Conservation (phyloP, 2,113 vertebrate genomes). For the Phasianus colchicus region DNA sequence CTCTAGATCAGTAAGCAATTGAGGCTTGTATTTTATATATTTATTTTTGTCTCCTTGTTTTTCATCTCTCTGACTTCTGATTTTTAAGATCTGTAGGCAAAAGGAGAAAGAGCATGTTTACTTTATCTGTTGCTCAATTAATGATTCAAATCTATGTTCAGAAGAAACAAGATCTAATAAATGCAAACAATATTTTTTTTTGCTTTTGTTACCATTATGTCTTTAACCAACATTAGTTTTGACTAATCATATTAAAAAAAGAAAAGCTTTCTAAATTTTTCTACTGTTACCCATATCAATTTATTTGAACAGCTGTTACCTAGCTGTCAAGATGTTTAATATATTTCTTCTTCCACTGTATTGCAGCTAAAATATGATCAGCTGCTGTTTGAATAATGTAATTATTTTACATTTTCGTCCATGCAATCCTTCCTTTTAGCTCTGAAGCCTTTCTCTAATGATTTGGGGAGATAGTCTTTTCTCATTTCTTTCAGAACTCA, state of each 20-base stretch:
- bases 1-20: constrained; percentile 52
- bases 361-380: constrained; percentile 46
- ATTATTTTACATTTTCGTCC: constrained; percentile 54
- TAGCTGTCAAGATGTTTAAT: constrained; percentile 28
- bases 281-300: not conserved
- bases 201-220: not conserved
- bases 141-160: not conserved
- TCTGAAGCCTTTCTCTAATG: constrained; percentile 35
- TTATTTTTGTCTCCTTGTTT: constrained; percentile 34
- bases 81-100: constrained; percentile 11
- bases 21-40: constrained; percentile 9
- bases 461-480: constrained; percentile 43
- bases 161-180: constrained; percentile 46
- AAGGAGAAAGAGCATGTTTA: not conserved
- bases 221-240: constrained; percentile 3
- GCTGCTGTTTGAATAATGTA: constrained; percentile 32
- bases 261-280: not conserved
- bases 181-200: not conserved
- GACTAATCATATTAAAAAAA: not conserved
- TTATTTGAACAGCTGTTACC: constrained; percentile 26
- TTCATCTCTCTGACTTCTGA: constrained; percentile 33
- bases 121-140: constrained; percentile 3
- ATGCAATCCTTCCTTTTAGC: constrained; percentile 17
- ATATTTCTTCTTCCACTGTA: constrained; percentile 4
- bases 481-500: constrained; percentile 25